These are phyloP conservation scores for Odontesthes bonariensis DNA, from an alignment of 2,113 vertebrate genomes.

Conservation along the genomic window DNA sequence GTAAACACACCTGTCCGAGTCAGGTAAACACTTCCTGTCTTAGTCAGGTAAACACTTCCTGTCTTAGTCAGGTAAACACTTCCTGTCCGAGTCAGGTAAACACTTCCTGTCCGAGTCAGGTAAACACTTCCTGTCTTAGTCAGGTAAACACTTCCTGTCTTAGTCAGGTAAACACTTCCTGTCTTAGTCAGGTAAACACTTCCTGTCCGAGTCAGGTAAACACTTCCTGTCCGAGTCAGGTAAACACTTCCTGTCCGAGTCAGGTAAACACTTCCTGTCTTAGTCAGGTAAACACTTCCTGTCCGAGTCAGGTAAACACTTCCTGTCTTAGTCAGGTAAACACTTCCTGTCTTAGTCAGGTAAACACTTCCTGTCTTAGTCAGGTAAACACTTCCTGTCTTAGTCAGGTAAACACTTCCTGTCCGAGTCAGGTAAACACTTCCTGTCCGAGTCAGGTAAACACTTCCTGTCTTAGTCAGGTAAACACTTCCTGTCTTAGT, in stretches of 20 bases:
- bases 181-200: constrained; percentile 91
- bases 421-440: constrained; percentile 85
- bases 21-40: constrained; percentile 90
- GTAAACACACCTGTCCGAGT: constrained; percentile 81
- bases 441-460: too few species aligned
- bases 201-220: constrained; percentile 89
- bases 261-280: constrained; percentile 85
- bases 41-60: constrained; percentile 87
- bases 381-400: constrained; percentile 85
- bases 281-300: constrained; percentile 94
- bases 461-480: constrained; percentile 92
- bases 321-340: constrained; percentile 89
- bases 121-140: constrained; percentile 77
- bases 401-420: constrained; percentile 94
- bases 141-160: constrained; percentile 90
- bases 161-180: constrained; percentile 87
- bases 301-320: constrained; percentile 92
- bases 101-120: constrained; percentile 92
- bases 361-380: constrained; percentile 90
- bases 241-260: constrained; percentile 90
- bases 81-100: constrained; percentile 91
- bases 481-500: constrained; percentile 77
- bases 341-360: constrained; percentile 80
- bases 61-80: constrained; percentile 91
- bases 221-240: constrained; percentile 80